Base-by-base conservation (phyloP, 2,113 vertebrate species). In the Tetrao urogallus region DNA sequence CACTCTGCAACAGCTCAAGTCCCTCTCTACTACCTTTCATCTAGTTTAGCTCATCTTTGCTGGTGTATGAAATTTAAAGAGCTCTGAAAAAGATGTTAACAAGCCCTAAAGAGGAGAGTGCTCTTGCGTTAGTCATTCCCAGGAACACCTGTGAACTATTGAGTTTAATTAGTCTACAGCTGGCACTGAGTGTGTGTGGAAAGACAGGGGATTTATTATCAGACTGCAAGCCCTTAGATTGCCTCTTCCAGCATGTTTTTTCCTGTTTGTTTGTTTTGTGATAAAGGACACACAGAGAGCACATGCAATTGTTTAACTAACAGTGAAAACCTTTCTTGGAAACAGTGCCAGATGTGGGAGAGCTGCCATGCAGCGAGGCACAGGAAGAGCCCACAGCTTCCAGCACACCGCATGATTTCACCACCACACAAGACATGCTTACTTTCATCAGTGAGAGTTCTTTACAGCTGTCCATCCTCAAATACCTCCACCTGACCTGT, bases 21-120 rank as follows among this genome's bases (percentile, higher is more conserved):
- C 87, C 88, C 70, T 86, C 77, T 43, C 81, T 81, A 32, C 83
- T 40, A 19, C 60, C 93, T 85, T 84, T 92, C 86, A 86, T 78
- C 79, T 66, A 72, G 19, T 70, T 88, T 56, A 96, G 60, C 88
- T 95, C 76, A 36, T 38, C 81, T 17, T 65, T 95, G 76, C 71
- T 75, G 61, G 50, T 91, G 89, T 95, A 93, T 38, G 70, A 94
- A 97, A 95, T 92, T 79, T 92, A 93, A 96, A 97, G 93, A 95
- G 83, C 91, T 92, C 88, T 96, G 92, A 82, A 94, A 97, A 97
- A 95, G 94, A 96, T 90, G 78, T 94, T 95, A 97, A 96, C 65
- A 20, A 97, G 86, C 43, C 91, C 92, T 89, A 82, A 94, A 96
- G 87, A 95, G 89, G 90, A 93, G 56, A 94, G 77, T 57, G 76